A percentile compares a stretch with the other conserved stretches of the same genome.
These are phyloP conservation scores for Ctenodactylus gundi DNA, from an alignment of 2,113 vertebrate genomes.

Conservation along the genomic window DNA sequence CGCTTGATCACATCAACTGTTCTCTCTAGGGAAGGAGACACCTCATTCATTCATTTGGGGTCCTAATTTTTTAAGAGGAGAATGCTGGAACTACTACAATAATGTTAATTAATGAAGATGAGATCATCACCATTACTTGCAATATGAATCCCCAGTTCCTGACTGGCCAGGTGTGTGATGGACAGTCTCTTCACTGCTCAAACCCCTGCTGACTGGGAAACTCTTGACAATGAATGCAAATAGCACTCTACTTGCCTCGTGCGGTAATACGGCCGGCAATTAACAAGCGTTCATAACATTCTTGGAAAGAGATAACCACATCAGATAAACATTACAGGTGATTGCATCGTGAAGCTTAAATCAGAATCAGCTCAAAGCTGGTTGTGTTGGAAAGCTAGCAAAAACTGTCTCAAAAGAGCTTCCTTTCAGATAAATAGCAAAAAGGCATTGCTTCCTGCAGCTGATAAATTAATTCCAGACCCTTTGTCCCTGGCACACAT, in stretches of 20 bases:
- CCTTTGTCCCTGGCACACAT: neutral
- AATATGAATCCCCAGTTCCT: constrained; percentile 37
- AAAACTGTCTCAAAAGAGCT: neutral
- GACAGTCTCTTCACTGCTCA: neutral
- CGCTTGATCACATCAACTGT: neutral
- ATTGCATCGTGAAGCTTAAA: constrained; percentile 49
- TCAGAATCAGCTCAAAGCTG: constrained; percentile 15
- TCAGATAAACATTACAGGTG: constrained; percentile 44
- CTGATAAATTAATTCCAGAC: neutral
- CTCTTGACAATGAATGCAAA: constrained; percentile 35
- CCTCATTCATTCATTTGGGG: neutral
- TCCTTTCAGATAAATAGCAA: neutral
- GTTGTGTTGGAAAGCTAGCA: constrained; percentile 35
- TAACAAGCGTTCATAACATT: constrained; percentile 51
- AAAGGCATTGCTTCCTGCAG: neutral
- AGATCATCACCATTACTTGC: constrained; percentile 31
- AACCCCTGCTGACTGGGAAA: neutral
- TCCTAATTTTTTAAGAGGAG: constrained; percentile 47
- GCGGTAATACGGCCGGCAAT: constrained; percentile 14
- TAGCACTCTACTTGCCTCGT: constrained; percentile 10
- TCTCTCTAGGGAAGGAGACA: constrained; percentile 42
- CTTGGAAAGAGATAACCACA: constrained; percentile 38
- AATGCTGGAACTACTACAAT: neutral
- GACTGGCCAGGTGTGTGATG: constrained; percentile 57
- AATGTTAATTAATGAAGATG: constrained; percentile 59